Evolutionary conservation across 2,888 invertebrate genomes (phyloP).

Genomic region (Cataglyphis altisquamis): DNA sequence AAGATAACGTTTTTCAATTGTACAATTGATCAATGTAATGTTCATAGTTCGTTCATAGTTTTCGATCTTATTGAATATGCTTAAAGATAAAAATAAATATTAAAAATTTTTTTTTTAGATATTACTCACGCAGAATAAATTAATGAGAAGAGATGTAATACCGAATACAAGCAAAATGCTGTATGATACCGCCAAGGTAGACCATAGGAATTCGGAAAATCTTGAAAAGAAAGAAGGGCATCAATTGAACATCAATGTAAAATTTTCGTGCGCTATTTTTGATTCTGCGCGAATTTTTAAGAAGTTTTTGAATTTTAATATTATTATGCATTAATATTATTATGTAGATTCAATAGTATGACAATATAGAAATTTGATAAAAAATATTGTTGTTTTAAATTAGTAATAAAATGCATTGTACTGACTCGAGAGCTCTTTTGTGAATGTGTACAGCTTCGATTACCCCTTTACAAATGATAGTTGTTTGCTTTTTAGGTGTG

Average conservation of each 20-base stretch:
- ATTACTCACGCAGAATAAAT: constrained; percentile 42
- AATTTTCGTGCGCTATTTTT: not conserved
- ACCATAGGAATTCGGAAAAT: constrained; percentile 41
- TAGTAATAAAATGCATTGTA: constrained; percentile 33
- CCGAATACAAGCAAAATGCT: constrained; percentile 37
- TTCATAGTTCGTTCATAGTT: not conserved
- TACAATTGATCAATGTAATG: not conserved
- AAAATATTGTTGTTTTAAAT: not conserved
- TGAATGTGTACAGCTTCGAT: constrained; percentile 38
- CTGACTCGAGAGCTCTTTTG: constrained; percentile 54
- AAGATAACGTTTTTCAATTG: not conserved
- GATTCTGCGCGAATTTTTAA: not conserved
- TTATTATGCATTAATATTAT: not conserved
- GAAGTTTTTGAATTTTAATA: not conserved
- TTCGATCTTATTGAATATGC: not conserved
- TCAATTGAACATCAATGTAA: not conserved
- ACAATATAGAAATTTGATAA: not conserved
- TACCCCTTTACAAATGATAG: constrained; percentile 23
- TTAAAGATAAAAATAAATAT: not conserved
- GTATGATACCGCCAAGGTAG: constrained; percentile 19
- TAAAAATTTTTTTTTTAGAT: not conserved
- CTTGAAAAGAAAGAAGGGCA: constrained; percentile 21
- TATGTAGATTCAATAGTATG: not conserved
- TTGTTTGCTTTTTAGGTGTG: not conserved
- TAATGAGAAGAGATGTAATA: constrained; percentile 23